Evolutionary conservation across 2,797 vertebrate genomes (phyloP).

Genomic region (Momotus momota): DNA sequence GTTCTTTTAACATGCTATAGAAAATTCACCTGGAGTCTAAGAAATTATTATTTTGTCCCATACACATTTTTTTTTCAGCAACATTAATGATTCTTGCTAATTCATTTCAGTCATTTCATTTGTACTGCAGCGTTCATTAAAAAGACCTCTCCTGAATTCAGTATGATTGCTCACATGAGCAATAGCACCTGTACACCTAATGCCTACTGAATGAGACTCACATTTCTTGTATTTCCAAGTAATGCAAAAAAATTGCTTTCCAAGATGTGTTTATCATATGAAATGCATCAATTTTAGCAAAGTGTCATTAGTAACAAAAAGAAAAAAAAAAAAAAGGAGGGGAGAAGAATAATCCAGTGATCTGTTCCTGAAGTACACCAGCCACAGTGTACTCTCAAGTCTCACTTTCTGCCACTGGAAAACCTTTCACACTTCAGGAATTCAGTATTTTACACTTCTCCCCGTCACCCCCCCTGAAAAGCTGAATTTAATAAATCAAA

Average conservation of each 20-base stretch:
- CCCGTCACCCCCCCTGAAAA: background rate
- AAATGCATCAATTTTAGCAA: background rate
- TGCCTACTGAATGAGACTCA: background rate
- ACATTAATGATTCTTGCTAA: background rate
- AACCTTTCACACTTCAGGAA: background rate
- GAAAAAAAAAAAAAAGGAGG: background rate
- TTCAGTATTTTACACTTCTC: background rate
- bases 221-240: background rate
- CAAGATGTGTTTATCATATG: background rate
- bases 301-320: background rate
- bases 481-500: constrained; percentile 33
- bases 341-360: background rate
- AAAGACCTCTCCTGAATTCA: background rate
- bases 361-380: background rate
- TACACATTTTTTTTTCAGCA: background rate
- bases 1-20: background rate
- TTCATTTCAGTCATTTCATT: constrained; percentile 12
- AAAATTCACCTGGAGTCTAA: background rate
- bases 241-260: background rate
- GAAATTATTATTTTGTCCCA: background rate
- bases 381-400: background rate
- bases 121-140: background rate
- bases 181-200: background rate
- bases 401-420: background rate
- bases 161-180: background rate